Evolutionary conservation across 2,797 vertebrate species (phyloP).

Genomic region (Periparus ater): DNA sequence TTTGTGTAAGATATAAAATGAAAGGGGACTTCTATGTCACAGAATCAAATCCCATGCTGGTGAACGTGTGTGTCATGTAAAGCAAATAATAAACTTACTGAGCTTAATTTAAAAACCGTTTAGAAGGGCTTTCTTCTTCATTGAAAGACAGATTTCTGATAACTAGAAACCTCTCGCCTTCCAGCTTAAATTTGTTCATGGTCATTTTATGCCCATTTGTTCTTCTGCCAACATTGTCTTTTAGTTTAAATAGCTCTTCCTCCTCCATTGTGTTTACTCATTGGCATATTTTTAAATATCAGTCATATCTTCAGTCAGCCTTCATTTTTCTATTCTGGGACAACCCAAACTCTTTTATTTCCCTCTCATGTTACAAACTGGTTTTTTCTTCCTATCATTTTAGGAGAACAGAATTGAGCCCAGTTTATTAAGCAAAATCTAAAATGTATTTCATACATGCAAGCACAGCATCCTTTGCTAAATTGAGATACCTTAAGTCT

Average conservation of each 20-base stretch:
- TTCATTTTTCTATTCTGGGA: slow-evolving; percentile 58
- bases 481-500: background rate
- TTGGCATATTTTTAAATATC: slow-evolving; percentile 61
- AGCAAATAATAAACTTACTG: background rate
- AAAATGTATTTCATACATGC: background rate
- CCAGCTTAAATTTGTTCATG: slow-evolving; percentile 55
- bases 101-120: background rate
- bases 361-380: background rate
- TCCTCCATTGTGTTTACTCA: slow-evolving; percentile 58
- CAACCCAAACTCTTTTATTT: background rate
- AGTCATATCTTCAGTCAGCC: slow-evolving; percentile 33
- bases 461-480: background rate
- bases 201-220: slow-evolving; percentile 61
- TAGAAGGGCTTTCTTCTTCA: background rate
- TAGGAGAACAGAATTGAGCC: background rate
- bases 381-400: background rate
- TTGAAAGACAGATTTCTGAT: slow-evolving; percentile 31
- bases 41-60: background rate
- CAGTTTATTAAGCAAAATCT: background rate
- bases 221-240: slow-evolving; percentile 68
- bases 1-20: background rate
- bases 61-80: background rate
- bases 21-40: background rate
- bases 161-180: slow-evolving; percentile 13
- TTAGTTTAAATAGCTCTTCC: slow-evolving; percentile 68